Base-by-base conservation (phyloP, 2,888 invertebrate species). In the Aphrophora alni region DNA sequence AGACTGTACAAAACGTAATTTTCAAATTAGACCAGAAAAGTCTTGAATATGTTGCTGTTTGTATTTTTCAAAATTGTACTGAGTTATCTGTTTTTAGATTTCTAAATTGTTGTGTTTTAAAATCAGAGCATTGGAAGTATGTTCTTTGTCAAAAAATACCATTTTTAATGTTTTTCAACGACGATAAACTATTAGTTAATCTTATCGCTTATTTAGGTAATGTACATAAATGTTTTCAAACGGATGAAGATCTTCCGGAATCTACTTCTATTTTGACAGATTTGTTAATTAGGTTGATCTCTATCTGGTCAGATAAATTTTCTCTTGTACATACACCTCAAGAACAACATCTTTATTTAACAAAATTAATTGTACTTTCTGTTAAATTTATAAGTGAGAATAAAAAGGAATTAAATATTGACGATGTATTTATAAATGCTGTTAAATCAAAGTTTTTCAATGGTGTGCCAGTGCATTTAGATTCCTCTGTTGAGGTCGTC, bases 401-500 rank as follows among this genome's bases (percentile, higher is more conserved):
- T 86, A 84, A 76, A 21, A 84, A 86, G 77, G 79, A 80, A 26
- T 10, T 80, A 10, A 69, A 76, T 21, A 27, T 80, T 17, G 44
- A 71, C 0, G 8, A 51, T 0, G 85, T 87, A 28, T 87, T 87
- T 76, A 82, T 77, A 70, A 84, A 84, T 0, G 89, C 89, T 24
- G 86, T 93, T 0, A 90, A 90, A 84, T 88, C 88, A 25, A 89
- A 91, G 75, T 85, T 95, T 0, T 92, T 92, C 83, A 88, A 90
- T 33, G 95, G 95, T 0, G 91, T 95, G 85, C 91, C 92, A 0
- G 89, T 91, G 81, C 95, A 96, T 88, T 88, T 96, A 77, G 92
- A 94, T 85, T 91, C 92, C 0, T 88, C 93, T 0, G 89, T 92
- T 33, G 88, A 89, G 33, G 89, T 91, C 69, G 89, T 94, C 17